Conservation (phyloP, 2,113 vertebrate species). For the Recurvirostra avosetta region DNA sequence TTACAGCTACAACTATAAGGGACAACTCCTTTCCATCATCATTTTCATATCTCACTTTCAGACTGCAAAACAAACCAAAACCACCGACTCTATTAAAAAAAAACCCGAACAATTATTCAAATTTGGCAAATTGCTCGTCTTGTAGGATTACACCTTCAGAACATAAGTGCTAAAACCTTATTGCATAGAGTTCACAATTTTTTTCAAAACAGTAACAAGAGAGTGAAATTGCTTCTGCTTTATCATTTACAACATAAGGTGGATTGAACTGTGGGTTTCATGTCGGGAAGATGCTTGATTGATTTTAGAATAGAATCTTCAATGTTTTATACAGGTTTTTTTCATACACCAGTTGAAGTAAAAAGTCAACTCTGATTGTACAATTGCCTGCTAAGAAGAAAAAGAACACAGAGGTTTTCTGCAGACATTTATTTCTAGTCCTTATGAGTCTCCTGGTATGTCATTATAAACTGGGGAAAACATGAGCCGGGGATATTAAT, state of each 20-base stretch:
- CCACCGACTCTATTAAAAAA: not conserved
- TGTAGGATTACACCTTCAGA: not conserved
- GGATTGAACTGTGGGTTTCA: not conserved
- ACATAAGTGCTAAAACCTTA: not conserved
- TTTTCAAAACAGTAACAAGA: not conserved
- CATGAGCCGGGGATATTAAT: not conserved
- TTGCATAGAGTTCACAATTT: not conserved
- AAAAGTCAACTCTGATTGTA: not conserved
- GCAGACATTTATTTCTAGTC: not conserved
- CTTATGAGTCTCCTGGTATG: not conserved
- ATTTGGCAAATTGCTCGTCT: not conserved
- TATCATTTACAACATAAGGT: not conserved
- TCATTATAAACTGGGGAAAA: slow-evolving; percentile 20
- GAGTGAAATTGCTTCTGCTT: not conserved
- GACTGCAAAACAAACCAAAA: not conserved
- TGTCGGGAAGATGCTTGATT: not conserved
- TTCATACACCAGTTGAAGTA: not conserved
- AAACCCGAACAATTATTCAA: not conserved
- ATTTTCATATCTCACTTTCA: not conserved
- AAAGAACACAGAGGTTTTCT: not conserved
- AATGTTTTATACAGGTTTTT: not conserved
- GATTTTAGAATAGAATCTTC: slow-evolving; percentile 25
- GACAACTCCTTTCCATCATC: not conserved
- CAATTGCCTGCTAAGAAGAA: not conserved
- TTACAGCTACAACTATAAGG: not conserved